Base-by-base conservation (phyloP, 2,113 vertebrate genomes). In the Aegithalos caudatus region DNA sequence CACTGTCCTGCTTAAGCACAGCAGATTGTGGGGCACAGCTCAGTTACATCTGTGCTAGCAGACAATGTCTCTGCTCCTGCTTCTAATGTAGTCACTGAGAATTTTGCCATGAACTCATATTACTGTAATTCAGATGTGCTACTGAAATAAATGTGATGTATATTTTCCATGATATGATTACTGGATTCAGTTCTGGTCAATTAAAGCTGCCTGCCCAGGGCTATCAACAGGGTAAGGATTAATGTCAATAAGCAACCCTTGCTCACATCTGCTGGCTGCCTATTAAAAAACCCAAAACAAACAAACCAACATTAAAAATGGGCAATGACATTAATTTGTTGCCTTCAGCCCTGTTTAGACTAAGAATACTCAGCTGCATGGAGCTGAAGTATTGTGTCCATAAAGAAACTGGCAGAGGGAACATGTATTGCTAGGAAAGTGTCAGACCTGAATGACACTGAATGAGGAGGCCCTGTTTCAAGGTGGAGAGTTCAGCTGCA, bases 131-230 rank as follows among this genome's bases (percentile, higher is more conserved):
- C 45, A 95, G 94, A 81, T 73, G 65, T 73, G 81, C 86, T 94
- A 94, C 77, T 81, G 89, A 96, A 97, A 94, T 40, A 82, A 95
- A 82, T 58, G 58, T 82, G 91, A 95, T 83, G 81, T 94, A 88
- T 78, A 84, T 95, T 95, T 98, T 97, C 93, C 77, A 57, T 86
- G 8, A 93, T 87, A 37, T 23, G 95, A 97, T 89, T 96, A 95
- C 86, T 94, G 92, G 69, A 92, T 95, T 96, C 77, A 58, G 89
- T 97, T 97, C 94, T 95, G 76, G 81, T 97, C 97, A 78, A 88
- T 97, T 96, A 95, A 94, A 95, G 80, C 81, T 70, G 76, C 91
- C 90, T 92, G 80, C 77, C 28, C 65, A 81, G 50, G 47, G 79
- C 88, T 97, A 94, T 96, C 96, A 95, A 89, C 93, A 92, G 60